Conservation (phyloP, 2,113 vertebrate species). For the Acrocephalus kingi region DNA sequence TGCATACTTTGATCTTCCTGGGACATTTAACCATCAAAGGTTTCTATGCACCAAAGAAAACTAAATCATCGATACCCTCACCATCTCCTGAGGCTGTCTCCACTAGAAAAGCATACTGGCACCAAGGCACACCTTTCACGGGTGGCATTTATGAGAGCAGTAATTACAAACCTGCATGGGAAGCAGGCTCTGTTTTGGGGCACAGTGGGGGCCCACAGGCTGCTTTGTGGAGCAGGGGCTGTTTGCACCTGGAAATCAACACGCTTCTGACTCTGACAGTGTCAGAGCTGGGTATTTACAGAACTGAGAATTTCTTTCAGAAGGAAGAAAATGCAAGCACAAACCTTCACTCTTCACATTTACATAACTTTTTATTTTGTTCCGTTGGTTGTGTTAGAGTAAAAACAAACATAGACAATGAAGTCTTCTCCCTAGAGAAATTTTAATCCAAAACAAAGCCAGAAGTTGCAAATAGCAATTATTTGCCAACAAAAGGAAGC, state of each 20-base stretch:
- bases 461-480: not conserved
- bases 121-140: not conserved
- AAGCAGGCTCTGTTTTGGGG: not conserved
- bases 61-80: not conserved
- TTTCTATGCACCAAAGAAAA: not conserved
- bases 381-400: not conserved
- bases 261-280: not conserved
- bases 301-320: not conserved
- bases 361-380: not conserved
- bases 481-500: not conserved
- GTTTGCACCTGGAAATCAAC: not conserved
- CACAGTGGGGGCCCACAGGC: not conserved
- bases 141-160: not conserved
- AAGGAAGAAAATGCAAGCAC: not conserved
- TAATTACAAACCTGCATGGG: not conserved
- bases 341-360: not conserved
- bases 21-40: not conserved
- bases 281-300: not conserved
- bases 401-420: not conserved
- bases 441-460: not conserved
- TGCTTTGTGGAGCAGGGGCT: not conserved
- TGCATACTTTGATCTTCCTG: not conserved
- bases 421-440: not conserved
- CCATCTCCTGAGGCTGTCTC: not conserved
- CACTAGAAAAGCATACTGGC: not conserved